phyloP scores from a whole-genome alignment of 2,113 vertebrate genomes.

The Morone chrysops region DNA sequence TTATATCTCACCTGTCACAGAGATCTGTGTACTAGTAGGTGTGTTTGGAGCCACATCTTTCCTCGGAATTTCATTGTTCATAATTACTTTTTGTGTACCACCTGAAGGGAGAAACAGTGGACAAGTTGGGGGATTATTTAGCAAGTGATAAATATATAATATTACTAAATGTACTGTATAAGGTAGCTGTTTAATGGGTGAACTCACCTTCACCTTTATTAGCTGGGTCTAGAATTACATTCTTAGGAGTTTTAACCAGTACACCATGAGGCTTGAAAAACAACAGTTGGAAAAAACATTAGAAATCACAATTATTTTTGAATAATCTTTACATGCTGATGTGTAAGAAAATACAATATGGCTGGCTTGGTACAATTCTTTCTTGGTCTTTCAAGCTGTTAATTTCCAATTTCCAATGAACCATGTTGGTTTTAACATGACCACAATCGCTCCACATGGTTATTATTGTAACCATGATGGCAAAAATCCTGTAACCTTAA shows the following conservation, averaged over 20 bases:
- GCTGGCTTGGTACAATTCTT: not conserved
- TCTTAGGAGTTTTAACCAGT: constrained; percentile 66
- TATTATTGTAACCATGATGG: too few relatives aligned
- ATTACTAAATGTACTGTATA: not conserved
- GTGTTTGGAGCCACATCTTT: constrained; percentile 67
- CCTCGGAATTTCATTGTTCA: constrained; percentile 63
- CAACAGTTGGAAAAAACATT: not conserved
- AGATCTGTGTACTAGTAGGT: constrained; percentile 74
- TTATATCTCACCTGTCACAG: constrained; percentile 76
- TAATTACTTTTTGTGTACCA: constrained; percentile 57
- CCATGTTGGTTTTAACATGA: too few relatives aligned
- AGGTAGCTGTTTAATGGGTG: rapidly evolving
- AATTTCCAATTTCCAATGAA: too few relatives aligned
- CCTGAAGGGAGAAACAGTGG: constrained; percentile 30
- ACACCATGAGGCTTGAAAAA: constrained; percentile 86
- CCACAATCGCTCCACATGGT: too few relatives aligned
- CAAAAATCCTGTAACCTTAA: too few relatives aligned
- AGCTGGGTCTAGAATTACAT: constrained; percentile 79
- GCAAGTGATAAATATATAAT: not conserved
- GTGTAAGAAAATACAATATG: not conserved
- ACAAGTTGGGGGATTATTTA: not conserved
- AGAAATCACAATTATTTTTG: not conserved
- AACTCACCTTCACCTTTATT: constrained; percentile 80
- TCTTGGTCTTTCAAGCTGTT: not conserved
- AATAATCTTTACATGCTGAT: not conserved